These are phyloP conservation scores for Timema podura DNA, from an alignment of 2,888 invertebrate genomes.

Conservation along the genomic window DNA sequence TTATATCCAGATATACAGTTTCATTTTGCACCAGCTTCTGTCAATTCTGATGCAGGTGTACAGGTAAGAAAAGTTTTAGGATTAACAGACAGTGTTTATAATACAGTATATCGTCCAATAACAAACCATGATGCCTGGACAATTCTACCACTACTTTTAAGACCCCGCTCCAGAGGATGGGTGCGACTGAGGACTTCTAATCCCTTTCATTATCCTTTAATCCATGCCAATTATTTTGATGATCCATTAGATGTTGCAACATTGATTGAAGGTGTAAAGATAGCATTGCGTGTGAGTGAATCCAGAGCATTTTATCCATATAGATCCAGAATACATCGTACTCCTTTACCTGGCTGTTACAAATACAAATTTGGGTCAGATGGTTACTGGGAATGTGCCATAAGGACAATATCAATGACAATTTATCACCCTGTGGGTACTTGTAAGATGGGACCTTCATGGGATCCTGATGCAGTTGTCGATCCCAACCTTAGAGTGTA, in stretches of 20 bases:
- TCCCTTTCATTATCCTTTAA: conserved; percentile 81
- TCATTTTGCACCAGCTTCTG: conserved; percentile 88
- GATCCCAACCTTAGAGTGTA: conserved; percentile 70
- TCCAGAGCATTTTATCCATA: conserved; percentile 77
- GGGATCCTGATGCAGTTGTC: conserved; percentile 75
- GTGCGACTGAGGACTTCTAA: conserved; percentile 71
- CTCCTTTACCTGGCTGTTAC: conserved; percentile 74
- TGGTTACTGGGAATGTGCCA: conserved; percentile 82
- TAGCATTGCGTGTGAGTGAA: conserved; percentile 55
- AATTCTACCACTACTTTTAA: conserved; percentile 75
- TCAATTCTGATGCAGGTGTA: conserved; percentile 73
- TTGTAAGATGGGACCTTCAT: conserved; percentile 80
- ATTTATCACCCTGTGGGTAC: conserved; percentile 88
- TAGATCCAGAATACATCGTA: conserved; percentile 68
- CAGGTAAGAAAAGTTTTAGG: conserved; percentile 67
- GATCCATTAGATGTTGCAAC: conserved; percentile 72
- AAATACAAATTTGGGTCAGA: conserved; percentile 70
- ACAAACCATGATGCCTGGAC: conserved; percentile 76
- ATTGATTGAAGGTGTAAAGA: conserved; percentile 67
- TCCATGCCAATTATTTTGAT: conserved; percentile 90
- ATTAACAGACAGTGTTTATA: conserved; percentile 72
- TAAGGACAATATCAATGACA: conserved; percentile 81
- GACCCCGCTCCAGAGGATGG: conserved; percentile 76
- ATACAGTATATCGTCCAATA: conserved; percentile 75
- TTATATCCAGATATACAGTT: conserved; percentile 87